Evolutionary conservation across 2,797 vertebrate species (phyloP), one percentile per base, ranked within the genome.

Genomic region (Babyrousa celebensis): DNA sequence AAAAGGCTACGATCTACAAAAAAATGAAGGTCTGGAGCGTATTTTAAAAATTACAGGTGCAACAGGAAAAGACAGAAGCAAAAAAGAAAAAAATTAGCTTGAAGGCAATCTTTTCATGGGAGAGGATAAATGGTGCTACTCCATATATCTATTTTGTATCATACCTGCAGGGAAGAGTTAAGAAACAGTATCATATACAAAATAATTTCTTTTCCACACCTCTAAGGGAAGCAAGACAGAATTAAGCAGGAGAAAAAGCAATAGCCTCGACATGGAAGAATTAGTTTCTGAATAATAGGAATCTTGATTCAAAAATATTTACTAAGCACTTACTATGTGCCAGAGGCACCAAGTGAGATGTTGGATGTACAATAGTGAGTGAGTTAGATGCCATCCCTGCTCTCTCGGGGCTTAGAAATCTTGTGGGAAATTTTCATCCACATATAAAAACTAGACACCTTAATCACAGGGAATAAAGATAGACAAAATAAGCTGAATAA

Each of bases 11-110:
- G 60, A 70, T 84, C 14, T 79, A 43, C 16, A 62, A 68, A 88
- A 88, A 91, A 36, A 18, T 10, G 1, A 54, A 43, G 58, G 4
- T 70, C 65, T 90, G 20, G 23, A 90, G 90, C 56, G 32, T 11
- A 29, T 48, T 63, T 65, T 18, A 32, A 71, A 92, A 85, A 58
- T 89, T 70, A 82, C 20, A 86, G 77, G 70, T 54, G 12, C 62
- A 82, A 80, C 0, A 87, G 48, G 54, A 83, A 82, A 65, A 75
- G 62, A n/a, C 23, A 78, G 80, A 82, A 85, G 32, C 56, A 84
- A 89, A 89, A 95, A 75, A 63, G 43, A 93, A 95, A 75, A 63
- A 43, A 93, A 25, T 82, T 70, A 85, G 32, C 40, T 89, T 72
- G 36, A 65, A 91, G 40, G 56, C 43, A 68, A 67, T 83, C 14